Evolutionary conservation across 2,888 invertebrate species (phyloP), one percentile per base, ranked within the genome.

Genomic region (Sesia apiformis): DNA sequence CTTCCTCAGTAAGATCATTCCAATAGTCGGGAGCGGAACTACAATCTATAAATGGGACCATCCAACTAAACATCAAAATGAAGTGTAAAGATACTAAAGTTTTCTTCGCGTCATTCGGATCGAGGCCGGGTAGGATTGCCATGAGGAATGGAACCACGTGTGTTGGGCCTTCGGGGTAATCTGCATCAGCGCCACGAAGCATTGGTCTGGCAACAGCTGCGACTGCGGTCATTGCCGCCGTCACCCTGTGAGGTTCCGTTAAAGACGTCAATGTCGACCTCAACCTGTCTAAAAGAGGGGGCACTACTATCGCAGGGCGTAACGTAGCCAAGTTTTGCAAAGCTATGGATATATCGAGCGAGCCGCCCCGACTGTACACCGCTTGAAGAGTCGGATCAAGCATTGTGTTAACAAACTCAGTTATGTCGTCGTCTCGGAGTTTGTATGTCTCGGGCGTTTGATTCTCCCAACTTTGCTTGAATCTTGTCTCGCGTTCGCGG

Each of bases 211-310:
- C 93, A 4, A 95, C 92, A 0, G 94, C 91, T 1, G 93, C 91
- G 40, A 94, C 91, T 53, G 93, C 93, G 55, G 92, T 90, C 91
- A 96, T 92, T 0, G 94, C 92, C 1, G 94, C 93, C 0, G 94
- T 94, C 7, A 94, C 90, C 76, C 94, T 93, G 74, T 97, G 96
- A 0, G 98, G 97, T 77, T 98, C 97, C 0, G 96, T 97, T 42
- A 97, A 78, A 1, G 96, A 96, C 67, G 96, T 96, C 72, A 98
- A 83, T 0, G 96, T 93, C 1, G 93, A 92, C 73, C 94, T 94
- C 56, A 97, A 90, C 77, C 93, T 93, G 59, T 97, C 96, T 55
- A 98, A 76, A 7, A 97, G 90, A 51, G 94, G 93, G 0, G 97
- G 97, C 52, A 97, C 92, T 3, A 98, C 94, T 38, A 95, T 81